Base-by-base conservation (phyloP, 2,888 invertebrate species). In the Caenorhabditis doughertyi region DNA sequence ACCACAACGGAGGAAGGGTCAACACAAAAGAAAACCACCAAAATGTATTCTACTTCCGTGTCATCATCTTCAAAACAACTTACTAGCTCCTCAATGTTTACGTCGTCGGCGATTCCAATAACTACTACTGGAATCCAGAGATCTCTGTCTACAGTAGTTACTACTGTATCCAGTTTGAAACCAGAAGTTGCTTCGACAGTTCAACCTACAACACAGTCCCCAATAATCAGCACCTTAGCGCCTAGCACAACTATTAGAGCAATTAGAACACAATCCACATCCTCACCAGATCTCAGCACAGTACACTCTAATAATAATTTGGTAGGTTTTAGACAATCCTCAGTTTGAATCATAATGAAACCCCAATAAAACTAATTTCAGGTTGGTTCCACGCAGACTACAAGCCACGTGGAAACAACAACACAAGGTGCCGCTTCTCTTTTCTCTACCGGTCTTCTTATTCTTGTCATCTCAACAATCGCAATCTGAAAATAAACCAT, bases 361-460 rank as follows among this genome's bases (percentile, higher is more conserved):
- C 21, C 2, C 5, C 11, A 56, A 51, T 23, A 16, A 23, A 16
- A 7, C 5, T 25, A 4, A 27, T 55, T 70, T 29, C 56, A 70
- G 56, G 47, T 16, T 21, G 56, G 42, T 27, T 16, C 70, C 44
- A 70, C 56, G 1, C 67, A 35, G 27, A 60, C 71, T 8, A 49
- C 72, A 27, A 16, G 13, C 9, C 23, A 42, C 29, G 47, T 64
- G 47, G 64, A 64, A 35, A 72, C 72, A 23, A 72, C 72, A 4
- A 72, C 72, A 1, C 21, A 27, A 5, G 32, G 42, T 27, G 62
- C 62, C 11, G 8, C 44, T 16, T 53, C 72, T 42, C 47, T 72
- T 39, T 18, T 72, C 18, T 35, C 72, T 35, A 39, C 72, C n/a
- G 55, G 70, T 70, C 42, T 62, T 62, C 42, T 72, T 3, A 16